phyloP scores from a whole-genome alignment of 2,113 vertebrate species.

The Ailuropoda melanoleuca region DNA sequence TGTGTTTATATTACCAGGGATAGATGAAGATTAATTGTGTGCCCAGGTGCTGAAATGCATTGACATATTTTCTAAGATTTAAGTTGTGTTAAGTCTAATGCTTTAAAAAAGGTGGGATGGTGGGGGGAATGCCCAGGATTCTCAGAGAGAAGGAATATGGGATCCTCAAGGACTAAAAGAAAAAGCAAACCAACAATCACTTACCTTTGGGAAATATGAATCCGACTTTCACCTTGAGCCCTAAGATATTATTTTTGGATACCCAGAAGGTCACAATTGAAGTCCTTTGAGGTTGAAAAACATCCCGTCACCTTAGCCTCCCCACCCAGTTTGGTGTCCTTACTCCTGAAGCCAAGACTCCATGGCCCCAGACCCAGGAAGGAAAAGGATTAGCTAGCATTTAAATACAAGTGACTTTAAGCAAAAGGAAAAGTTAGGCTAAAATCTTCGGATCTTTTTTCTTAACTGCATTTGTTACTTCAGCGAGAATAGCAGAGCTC shows the following conservation, averaged over 20 bases:
- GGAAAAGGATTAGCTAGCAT: too few species aligned
- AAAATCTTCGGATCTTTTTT: neutral
- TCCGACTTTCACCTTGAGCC: neutral
- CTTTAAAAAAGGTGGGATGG: neutral
- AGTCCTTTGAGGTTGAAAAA: neutral
- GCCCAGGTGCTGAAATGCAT: conserved; percentile 76
- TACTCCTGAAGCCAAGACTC: neutral
- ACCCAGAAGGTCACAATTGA: neutral
- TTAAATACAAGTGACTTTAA: neutral
- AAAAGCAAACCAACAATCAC: neutral
- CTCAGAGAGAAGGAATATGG: conserved; percentile 31
- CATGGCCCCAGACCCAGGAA: neutral
- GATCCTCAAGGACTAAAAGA: conserved; percentile 32
- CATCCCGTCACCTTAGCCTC: neutral
- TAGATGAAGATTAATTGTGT: conserved; percentile 85
- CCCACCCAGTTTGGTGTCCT: fast-evolving
- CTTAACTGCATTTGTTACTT: neutral
- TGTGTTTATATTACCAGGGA: conserved; percentile 83
- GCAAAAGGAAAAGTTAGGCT: neutral
- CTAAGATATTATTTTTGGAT: neutral
- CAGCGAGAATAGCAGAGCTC: neutral
- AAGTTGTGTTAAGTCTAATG: conserved; percentile 73
- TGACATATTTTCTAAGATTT: conserved; percentile 82
- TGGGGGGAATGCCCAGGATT: neutral
- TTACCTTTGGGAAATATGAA: conserved; percentile 12